phyloP scores from a whole-genome alignment of 92 coral and sea anemone species.

The Anthopleura xanthogrammica region DNA sequence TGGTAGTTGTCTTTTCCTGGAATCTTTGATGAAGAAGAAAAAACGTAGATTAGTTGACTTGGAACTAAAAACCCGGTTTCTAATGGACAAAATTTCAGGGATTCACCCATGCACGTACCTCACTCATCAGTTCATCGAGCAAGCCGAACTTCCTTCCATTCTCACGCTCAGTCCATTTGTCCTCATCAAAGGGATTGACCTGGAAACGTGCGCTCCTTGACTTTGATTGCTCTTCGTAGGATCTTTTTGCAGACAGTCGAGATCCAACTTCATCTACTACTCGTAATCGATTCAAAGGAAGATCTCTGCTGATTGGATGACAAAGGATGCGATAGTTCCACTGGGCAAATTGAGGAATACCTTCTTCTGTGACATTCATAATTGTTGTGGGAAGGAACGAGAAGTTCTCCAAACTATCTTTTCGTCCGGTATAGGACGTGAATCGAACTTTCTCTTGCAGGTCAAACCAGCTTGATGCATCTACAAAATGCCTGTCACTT shows the following conservation, averaged over 20 bases:
- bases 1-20: slow-evolving; percentile 77
- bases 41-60: not conserved
- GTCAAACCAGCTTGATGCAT: slow-evolving; percentile 86
- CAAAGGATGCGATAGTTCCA: slow-evolving; percentile 81
- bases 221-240: slow-evolving; percentile 35
- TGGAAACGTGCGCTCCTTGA: slow-evolving; percentile 66
- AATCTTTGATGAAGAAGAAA: slow-evolving; percentile 16
- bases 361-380: slow-evolving; percentile 68
- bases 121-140: slow-evolving; percentile 63
- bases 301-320: slow-evolving; percentile 53
- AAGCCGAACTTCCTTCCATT: slow-evolving; percentile 28
- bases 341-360: slow-evolving; percentile 77
- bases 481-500: slow-evolving; percentile 89
- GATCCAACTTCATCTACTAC: slow-evolving; percentile 56
- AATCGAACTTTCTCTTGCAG: slow-evolving; percentile 88
- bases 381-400: slow-evolving; percentile 85
- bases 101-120: slow-evolving; percentile 16
- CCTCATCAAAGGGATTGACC: slow-evolving; percentile 50
- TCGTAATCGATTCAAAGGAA: slow-evolving; percentile 74
- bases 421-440: slow-evolving; percentile 90
- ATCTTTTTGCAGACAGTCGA: slow-evolving; percentile 38
- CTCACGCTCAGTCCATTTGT: slow-evolving; percentile 39
- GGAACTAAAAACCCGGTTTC: no score
- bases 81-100: no score
- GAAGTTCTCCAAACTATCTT: slow-evolving; percentile 90